Base-by-base conservation (phyloP, 2,113 vertebrate genomes). In the Chrysemys picta region DNA sequence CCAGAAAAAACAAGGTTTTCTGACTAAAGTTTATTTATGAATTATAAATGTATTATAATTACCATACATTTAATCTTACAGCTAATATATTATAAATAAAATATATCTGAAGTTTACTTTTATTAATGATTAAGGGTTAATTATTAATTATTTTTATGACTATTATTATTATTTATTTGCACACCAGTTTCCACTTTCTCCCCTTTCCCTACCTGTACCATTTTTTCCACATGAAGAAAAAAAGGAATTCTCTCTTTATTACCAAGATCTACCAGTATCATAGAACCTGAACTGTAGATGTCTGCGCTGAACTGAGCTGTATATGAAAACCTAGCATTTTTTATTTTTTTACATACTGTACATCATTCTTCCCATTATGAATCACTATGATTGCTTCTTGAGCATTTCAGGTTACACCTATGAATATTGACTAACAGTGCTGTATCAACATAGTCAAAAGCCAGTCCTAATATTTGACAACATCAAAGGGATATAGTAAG, bases 1-100 rank as follows among this genome's bases (percentile, higher is more conserved):
- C 82, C 87, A 88, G 90, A 53, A 89, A 97, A 95, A 75, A 78
- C 19, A 65, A 62, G 38, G n/a, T n/a, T 21, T 78, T 78, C 24
- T 78, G 25, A 47, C 45, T 47, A 78, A 76, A 47, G 38, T 78
- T 78, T 47, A 76, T 47, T 65, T 83, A 59, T 62, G 84, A 84
- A 85, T 94, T 98, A 97, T 97, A 92, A 88, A 94, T 97, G 97
- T 93, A 86, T 82, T 97, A 80, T 96, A 97, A 98, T 97, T 94
- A 97, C 95, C 97, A 91, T 83, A 54, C 84, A 94, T 94, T 95
- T 90, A 92, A 54, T 91, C 88, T 72, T 85, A 96, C 89, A 82
- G 85, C 82, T 98, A 93, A 94, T 97, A 91, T 84, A 95, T 93
- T 88, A 79, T 85, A 90, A 89, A 82, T 92, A 95, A 94, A 85